Evolutionary conservation across 1,140 invertebrate species (phyloP).

Genomic region (Manduca sexta): DNA sequence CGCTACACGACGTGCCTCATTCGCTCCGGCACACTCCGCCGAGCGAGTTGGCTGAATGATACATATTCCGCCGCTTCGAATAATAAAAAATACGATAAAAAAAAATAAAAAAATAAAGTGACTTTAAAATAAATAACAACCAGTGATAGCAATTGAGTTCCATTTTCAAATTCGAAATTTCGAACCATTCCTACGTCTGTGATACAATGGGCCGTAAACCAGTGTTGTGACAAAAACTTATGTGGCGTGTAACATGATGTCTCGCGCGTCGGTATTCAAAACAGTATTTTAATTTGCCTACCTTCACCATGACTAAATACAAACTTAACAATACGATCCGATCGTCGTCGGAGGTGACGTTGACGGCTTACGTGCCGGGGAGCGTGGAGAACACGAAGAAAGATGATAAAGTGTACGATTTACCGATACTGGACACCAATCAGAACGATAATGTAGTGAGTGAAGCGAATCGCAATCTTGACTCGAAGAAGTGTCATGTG

Average conservation of each 20-base stretch:
- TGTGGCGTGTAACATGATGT: slow-evolving; percentile 30
- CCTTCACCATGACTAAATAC: slow-evolving; percentile 63
- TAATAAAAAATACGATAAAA: background rate
- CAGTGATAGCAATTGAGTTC: background rate
- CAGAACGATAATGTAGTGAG: slow-evolving; percentile 37
- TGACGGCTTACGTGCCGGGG: slow-evolving; percentile 63
- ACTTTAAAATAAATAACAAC: background rate
- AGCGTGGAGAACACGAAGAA: slow-evolving; percentile 29
- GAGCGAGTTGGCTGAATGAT: background rate
- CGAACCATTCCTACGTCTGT: slow-evolving; percentile 12
- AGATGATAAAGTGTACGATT: slow-evolving; percentile 27
- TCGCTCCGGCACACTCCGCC: slow-evolving; percentile 16
- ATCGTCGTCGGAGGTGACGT: slow-evolving; percentile 61
- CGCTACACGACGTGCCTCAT: slow-evolving; percentile 5
- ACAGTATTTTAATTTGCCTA: slow-evolving; percentile 32
- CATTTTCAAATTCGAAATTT: background rate
- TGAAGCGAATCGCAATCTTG: slow-evolving; percentile 36
- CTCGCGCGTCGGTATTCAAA: slow-evolving; percentile 42
- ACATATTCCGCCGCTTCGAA: background rate
- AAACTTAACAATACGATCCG: slow-evolving; percentile 59
- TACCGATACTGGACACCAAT: slow-evolving; percentile 30
- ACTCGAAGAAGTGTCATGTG: slow-evolving; percentile 30
- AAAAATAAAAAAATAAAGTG: background rate
- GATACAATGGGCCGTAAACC: slow-evolving; percentile 11
- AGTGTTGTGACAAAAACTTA: slow-evolving; percentile 14